A percentile compares a stretch with the other conserved stretches of the same genome.
These are phyloP conservation scores for Leptopilina boulardi DNA, from an alignment of 1,140 invertebrate genomes.

Conservation along the genomic window DNA sequence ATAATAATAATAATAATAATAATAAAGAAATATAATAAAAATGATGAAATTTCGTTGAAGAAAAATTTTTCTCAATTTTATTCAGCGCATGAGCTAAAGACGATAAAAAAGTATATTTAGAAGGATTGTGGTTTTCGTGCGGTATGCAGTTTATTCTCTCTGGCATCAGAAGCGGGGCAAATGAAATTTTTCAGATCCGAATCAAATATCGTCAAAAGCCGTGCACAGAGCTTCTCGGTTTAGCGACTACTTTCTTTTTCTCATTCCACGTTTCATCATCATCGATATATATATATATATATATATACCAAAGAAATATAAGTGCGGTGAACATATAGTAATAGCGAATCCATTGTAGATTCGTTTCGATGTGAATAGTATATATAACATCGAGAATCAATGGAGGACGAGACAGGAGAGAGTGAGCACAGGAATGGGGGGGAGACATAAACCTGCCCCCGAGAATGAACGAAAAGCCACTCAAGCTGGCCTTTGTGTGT, in stretches of 20 bases:
- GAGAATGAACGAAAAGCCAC: slow-evolving; percentile 25
- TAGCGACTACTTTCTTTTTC: background rate
- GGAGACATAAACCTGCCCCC: slow-evolving; percentile 4
- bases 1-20: too few relatives aligned
- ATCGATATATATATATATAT: too few relatives aligned
- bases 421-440: background rate
- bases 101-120: too few relatives aligned
- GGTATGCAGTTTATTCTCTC: background rate
- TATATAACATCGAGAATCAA: slow-evolving; percentile 30
- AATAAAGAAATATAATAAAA: too few relatives aligned
- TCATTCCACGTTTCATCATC: background rate
- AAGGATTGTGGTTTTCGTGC: too few relatives aligned
- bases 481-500: slow-evolving; percentile 21
- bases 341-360: slow-evolving; percentile 10
- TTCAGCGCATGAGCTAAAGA: too few relatives aligned
- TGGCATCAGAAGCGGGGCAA: background rate
- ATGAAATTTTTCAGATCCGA: slow-evolving; percentile 9
- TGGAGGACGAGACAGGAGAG: slow-evolving; percentile 11
- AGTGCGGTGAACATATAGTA: background rate
- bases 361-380: slow-evolving; percentile 18
- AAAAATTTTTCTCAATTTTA: too few relatives aligned
- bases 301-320: too few relatives aligned
- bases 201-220: slow-evolving; percentile 12
- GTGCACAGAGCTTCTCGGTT: background rate
- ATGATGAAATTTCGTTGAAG: too few relatives aligned